These are phyloP conservation scores for Balearica regulorum DNA, from an alignment of 2,797 vertebrate genomes.

Conservation along the genomic window DNA sequence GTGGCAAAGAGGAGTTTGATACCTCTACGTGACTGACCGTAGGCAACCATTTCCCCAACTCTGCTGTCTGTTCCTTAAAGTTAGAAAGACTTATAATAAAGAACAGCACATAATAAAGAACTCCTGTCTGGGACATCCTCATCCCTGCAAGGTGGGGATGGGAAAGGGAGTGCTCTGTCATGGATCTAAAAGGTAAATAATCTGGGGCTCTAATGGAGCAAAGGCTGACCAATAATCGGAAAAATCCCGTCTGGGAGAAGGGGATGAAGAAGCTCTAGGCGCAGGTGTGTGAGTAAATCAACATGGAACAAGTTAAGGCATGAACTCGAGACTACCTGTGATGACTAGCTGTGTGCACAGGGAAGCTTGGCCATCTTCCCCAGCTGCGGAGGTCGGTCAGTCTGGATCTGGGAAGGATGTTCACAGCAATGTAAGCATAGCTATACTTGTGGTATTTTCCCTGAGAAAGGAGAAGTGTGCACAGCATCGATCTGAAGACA, in stretches of 20 bases:
- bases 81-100: not conserved
- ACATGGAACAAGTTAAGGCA: accelerated
- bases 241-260: not conserved
- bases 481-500: not conserved
- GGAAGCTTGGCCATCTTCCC: not conserved
- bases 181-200: not conserved
- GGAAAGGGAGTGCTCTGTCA: not conserved
- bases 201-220: not conserved
- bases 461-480: not conserved
- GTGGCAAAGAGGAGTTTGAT: not conserved
- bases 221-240: not conserved
- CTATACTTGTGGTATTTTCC: not conserved
- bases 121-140: not conserved
- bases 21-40: accelerated
- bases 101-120: not conserved
- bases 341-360: accelerated
- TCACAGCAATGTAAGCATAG: accelerated
- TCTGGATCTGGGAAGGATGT: not conserved
- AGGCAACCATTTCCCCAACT: not conserved
- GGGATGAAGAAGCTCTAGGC: not conserved
- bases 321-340: not conserved
- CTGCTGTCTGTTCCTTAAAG: not conserved
- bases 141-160: not conserved
- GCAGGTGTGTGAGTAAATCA: not conserved
- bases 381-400: accelerated